These are phyloP conservation scores for Euglossa dilemma DNA, from an alignment of 1,140 invertebrate species.

Conservation along the genomic window DNA sequence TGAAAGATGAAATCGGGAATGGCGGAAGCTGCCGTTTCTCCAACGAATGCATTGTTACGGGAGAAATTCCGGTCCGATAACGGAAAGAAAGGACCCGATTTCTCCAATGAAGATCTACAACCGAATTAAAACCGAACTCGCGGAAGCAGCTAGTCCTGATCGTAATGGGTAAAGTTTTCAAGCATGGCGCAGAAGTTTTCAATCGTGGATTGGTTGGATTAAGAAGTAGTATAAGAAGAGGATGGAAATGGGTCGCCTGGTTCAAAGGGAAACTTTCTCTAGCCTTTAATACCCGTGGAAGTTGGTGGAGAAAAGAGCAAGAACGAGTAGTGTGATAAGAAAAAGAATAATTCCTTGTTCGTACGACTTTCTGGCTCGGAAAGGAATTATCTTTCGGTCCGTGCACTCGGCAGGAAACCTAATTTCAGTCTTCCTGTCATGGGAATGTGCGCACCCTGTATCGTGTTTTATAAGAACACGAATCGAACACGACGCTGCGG, in stretches of 20 bases:
- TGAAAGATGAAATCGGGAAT: not conserved
- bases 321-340: slow-evolving; percentile 41
- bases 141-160: not conserved
- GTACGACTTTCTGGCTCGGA: slow-evolving; percentile 54
- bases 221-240: not conserved
- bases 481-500: slow-evolving; percentile 23
- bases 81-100: not conserved
- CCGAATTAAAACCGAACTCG: not conserved
- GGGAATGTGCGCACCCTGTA: slow-evolving; percentile 62
- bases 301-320: not conserved
- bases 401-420: slow-evolving; percentile 70
- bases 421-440: slow-evolving; percentile 71
- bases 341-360: slow-evolving; percentile 41
- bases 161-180: not conserved
- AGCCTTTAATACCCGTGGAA: slow-evolving; percentile 12
- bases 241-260: slow-evolving; percentile 30
- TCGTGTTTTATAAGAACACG: slow-evolving; percentile 47
- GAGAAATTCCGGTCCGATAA: not conserved
- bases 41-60: not conserved
- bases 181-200: not conserved
- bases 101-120: not conserved
- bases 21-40: not conserved
- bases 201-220: slow-evolving; percentile 6
- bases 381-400: slow-evolving; percentile 69
- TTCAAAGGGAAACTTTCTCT: slow-evolving; percentile 22